Evolutionary conservation across 2,888 invertebrate genomes (phyloP), one percentile per base, ranked within the genome.

Genomic region (Pyrochroa serraticornis): DNA sequence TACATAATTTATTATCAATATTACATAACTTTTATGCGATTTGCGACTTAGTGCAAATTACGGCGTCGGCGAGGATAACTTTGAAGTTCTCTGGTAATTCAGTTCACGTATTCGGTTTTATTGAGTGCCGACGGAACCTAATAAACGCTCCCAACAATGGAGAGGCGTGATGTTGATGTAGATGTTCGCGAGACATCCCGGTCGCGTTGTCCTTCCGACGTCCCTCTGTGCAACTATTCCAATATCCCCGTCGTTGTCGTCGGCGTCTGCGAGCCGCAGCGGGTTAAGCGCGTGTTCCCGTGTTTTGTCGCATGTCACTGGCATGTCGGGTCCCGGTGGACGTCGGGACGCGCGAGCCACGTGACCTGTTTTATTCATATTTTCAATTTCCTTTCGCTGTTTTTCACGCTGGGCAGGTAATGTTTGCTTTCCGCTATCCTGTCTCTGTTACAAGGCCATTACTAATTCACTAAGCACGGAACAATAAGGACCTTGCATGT

Each of bases 341-440:
- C 57, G 22, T 22, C 22, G 54, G 58, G 45, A 61, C 57, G 48
- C 52, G 52, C 51, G 32, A 42, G 41, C 62, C 62, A 63, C 65
- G 65, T 66, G 66, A 66, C 59, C 66, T 66, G 66, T 63, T 66
- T 66, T 66, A 66, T 66, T 65, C 66, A 66, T 66, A 66, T 63
- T 66, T 66, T 65, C 66, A 66, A 66, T 66, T 66, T 65, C 66
- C 63, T 62, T 48, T 53, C 45, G 63, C 58, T 62, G 62, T 65
- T 66, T 66, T 66, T 65, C 66, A 63, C 59, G 59, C 60, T 39
- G 60, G 52, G 43, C 54, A 57, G 62, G 66, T 64, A 60, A 63
- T 59, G 61, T 65, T 62, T 62, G 55, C 54, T 62, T 62, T 62
- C 60, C 62, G 60, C 53, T 62, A 62, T 54, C 57, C 62, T 49